Evolutionary conservation across 2,797 vertebrate species (phyloP).

Genomic region (Malacoctenus gilli): DNA sequence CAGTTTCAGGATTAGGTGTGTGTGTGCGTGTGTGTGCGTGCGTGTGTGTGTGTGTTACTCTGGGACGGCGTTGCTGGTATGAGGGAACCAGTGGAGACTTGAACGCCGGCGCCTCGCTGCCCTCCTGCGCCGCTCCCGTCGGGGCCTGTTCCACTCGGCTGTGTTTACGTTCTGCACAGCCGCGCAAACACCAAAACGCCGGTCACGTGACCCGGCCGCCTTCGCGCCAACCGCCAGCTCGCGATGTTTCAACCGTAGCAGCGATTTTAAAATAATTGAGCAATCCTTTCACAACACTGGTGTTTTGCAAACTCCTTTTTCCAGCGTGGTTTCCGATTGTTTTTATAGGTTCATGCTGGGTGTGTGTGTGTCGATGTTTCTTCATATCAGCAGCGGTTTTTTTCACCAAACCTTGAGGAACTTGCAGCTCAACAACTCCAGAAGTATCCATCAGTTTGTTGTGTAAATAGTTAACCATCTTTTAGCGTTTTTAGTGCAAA

Average conservation of each 20-base stretch:
- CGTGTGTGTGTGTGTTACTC: constrained; percentile 6
- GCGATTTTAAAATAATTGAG: constrained; percentile 44
- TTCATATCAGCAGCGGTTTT: constrained; percentile 48
- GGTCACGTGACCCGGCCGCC: constrained; percentile 22
- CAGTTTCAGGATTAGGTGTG: constrained; percentile 26
- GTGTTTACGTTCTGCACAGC: constrained; percentile 53
- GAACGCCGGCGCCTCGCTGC: constrained; percentile 53
- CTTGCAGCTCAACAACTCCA: too few relatives aligned
- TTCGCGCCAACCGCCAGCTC: constrained; percentile 17
- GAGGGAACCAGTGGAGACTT: constrained; percentile 73
- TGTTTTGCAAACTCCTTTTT: constrained; percentile 24
- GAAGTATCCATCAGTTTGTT: too few relatives aligned
- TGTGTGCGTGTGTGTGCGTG: constrained; percentile 2
- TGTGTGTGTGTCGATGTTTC: constrained; percentile 10
- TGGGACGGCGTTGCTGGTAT: constrained; percentile 33
- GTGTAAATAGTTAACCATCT: too few relatives aligned
- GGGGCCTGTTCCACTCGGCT: constrained; percentile 21
- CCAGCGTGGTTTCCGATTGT: too few relatives aligned
- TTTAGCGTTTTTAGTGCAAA: too few relatives aligned
- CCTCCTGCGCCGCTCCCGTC: constrained; percentile 30
- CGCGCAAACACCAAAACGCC: constrained; percentile 29
- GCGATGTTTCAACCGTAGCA: constrained; percentile 3
- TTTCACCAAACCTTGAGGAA: too few relatives aligned
- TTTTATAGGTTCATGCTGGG: constrained; percentile 17
- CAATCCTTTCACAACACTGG: constrained; percentile 43